Evolutionary conservation across 1,140 invertebrate species (phyloP), one percentile per base, ranked within the genome.

Genomic region (Littorina saxatilis): DNA sequence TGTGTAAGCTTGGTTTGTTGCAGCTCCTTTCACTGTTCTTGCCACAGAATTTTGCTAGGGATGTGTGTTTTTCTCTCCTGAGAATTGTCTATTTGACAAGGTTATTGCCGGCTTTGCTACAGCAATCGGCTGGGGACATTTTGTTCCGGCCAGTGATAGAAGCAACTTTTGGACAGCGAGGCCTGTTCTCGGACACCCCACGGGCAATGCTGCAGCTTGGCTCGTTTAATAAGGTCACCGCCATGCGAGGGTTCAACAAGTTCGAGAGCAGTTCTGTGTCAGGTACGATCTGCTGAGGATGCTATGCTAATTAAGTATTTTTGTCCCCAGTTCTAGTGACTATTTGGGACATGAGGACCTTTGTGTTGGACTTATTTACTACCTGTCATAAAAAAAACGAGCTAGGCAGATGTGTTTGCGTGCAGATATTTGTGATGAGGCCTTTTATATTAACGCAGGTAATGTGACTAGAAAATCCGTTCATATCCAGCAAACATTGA

Each of bases 81-180:
- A n/a, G n/a, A n/a, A n/a, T n/a, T n/a, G n/a, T n/a, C n/a, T n/a
- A n/a, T n/a, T n/a, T n/a, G n/a, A n/a, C n/a, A n/a, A n/a, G n/a
- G n/a, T 5, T 58, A 23, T 58, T 58, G 55, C 27, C 27, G 20
- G 4, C 4, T n/a, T n/a, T 58, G 55, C 4, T n/a, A 4, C 61
- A 63, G 37, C 9, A 11, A 72, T 13, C 17, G 68, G 68, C 39
- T 32, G 68, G 68, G 2, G 37, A 72, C 15, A 39, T 40, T 9
- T 2, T 72, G 68, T 72, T 40, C 68, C 35, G 39, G 11, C 68
- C 68, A 2, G 68, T 72, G 68, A 20, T 43, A 7, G 68, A 72
- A n/a, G 39, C 37, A 2, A 72, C 37, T 4, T 72, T 72, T 40
- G 68, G 68, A 2, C 17, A 72, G 37, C 4, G 20, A 23, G 68